A percentile compares a stretch with the other conserved stretches of the same genome.
These are phyloP conservation scores for Brevimyrus niger DNA, from an alignment of 2,113 vertebrate genomes.

Conservation along the genomic window DNA sequence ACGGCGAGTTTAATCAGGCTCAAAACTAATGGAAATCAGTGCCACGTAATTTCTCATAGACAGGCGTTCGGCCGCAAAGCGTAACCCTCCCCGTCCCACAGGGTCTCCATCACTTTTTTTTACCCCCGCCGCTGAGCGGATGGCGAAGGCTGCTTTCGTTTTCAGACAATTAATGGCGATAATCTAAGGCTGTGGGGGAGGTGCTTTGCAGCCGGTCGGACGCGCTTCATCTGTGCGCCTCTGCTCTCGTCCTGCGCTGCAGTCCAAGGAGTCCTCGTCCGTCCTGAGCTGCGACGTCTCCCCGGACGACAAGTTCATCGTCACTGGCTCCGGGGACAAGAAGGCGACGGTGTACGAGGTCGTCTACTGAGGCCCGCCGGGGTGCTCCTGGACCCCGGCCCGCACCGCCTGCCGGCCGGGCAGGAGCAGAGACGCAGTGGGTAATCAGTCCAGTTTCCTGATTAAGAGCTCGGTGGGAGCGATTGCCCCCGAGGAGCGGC, in stretches of 20 bases:
- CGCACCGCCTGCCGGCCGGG: slow-evolving; percentile 32
- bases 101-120: background rate
- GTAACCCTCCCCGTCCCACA: background rate
- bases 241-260: background rate
- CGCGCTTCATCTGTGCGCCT: slow-evolving; percentile 15
- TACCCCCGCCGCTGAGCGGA: background rate
- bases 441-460: slow-evolving; percentile 64
- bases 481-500: background rate
- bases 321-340: slow-evolving; percentile 75
- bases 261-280: slow-evolving; percentile 74
- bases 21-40: background rate
- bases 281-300: slow-evolving; percentile 81
- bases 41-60: background rate
- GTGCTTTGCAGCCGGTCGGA: background rate
- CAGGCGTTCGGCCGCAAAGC: background rate
- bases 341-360: slow-evolving; percentile 82
- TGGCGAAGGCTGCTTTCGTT: background rate
- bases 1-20: background rate
- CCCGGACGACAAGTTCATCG: slow-evolving; percentile 69
- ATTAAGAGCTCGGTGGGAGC: slow-evolving; percentile 58
- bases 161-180: background rate
- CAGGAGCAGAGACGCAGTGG: slow-evolving; percentile 36
- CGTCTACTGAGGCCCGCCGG: slow-evolving; percentile 61
- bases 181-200: background rate
- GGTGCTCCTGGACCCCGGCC: background rate